Evolutionary conservation across 2,888 invertebrate species (phyloP), one percentile per base, ranked within the genome.

Genomic region (Hirtodrosophila alboralis): DNA sequence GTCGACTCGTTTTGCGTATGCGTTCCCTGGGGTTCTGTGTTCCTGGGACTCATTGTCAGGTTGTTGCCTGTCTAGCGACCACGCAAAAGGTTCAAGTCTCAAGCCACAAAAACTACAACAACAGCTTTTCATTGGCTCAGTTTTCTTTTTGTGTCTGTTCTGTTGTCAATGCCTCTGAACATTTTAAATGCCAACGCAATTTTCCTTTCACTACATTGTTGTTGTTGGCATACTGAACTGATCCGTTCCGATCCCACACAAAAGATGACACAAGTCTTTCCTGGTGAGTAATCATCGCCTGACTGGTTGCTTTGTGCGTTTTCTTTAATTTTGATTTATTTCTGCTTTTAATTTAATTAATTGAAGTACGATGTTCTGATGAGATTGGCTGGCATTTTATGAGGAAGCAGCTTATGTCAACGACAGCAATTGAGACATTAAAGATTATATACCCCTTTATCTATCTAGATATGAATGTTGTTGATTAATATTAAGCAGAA

Each of bases 41-140:
- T 48, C 33, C 57, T 48, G 41, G 58, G 49, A 59, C 34, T 28
- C 70, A 81, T 84, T 79, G 79, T 81, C 81, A 84, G 79, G 79
- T 79, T 84, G 84, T 79, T 79, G 79, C 77, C 81, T 77, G 79
- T 79, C 77, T 77, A 84, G 75, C 57, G 48, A 33, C 48, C 59
- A 60, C 31, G 52, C 41, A 33, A 37, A 58, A 57, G 44, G 57
- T 59, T 67, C 64, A 61, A 49, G 52, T 58, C 44, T 62, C n/a
- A 23, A 49, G 60, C 41, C 47, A 64, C 44, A 63, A 52, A 52
- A n/a, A n/a, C n/a, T n/a, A n/a, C n/a, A n/a, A 68, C 38, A 58
- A 59, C 43, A 64, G 69, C 58, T 45, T 38, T 69, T 59, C 64
- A 67, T 57, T 63, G 62, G 48, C 60, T 79, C 62, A 71, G n/a